Conservation (phyloP, 1,140 invertebrate genomes). For the Fopius arisanus region DNA sequence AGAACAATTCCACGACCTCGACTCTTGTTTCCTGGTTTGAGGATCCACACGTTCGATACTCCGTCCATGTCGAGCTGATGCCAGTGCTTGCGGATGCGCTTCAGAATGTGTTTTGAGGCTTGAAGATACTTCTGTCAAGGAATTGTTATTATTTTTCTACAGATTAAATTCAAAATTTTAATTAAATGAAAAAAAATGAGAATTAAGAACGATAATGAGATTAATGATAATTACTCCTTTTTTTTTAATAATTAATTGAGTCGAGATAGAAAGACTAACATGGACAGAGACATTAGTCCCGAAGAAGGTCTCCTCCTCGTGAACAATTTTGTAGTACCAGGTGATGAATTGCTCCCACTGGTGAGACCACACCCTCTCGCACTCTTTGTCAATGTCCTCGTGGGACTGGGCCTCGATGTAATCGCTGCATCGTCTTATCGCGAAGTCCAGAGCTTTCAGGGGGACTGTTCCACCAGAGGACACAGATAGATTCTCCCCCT, state of each 20-base stretch:
- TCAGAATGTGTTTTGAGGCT: slow-evolving; percentile 64
- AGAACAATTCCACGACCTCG: slow-evolving; percentile 89
- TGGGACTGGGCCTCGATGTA: slow-evolving; percentile 79
- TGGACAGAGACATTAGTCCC: slow-evolving; percentile 47
- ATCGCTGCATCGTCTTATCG: slow-evolving; percentile 78
- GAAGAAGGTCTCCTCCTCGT: slow-evolving; percentile 49
- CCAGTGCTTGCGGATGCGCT: slow-evolving; percentile 71
- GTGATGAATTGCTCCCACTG: slow-evolving; percentile 87
- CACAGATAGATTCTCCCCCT: slow-evolving; percentile 67
- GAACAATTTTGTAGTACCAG: slow-evolving; percentile 61
- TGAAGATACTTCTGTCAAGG: slow-evolving; percentile 58
- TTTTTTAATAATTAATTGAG: background rate
- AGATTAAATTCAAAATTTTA: background rate
- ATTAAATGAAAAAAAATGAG: no score
- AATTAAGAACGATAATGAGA: no score
- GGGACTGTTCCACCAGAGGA: slow-evolving; percentile 73
- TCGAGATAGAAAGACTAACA: slow-evolving; percentile 40
- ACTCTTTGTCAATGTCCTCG: slow-evolving; percentile 85
- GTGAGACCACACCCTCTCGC: slow-evolving; percentile 76
- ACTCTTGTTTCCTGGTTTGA: slow-evolving; percentile 94
- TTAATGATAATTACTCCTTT: no score
- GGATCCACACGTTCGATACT: slow-evolving; percentile 89
- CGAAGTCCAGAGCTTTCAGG: slow-evolving; percentile 78
- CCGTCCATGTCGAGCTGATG: slow-evolving; percentile 86
- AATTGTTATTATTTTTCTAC: background rate